These are phyloP conservation scores for Fregetta grallaria DNA, from an alignment of 2,113 vertebrate species.

Conservation along the genomic window DNA sequence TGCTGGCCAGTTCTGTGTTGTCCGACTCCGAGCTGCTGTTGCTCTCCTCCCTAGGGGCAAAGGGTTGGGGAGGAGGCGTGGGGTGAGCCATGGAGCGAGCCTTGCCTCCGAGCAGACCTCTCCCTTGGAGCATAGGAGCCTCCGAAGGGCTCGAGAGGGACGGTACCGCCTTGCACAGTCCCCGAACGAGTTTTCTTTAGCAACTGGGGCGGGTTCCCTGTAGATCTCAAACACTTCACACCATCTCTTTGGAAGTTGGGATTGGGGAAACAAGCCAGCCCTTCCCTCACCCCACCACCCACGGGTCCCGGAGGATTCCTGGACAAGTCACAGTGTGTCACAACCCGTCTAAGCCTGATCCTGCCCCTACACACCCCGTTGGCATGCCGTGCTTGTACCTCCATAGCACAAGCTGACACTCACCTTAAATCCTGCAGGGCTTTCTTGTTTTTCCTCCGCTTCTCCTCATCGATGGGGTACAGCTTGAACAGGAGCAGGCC, in stretches of 20 bases:
- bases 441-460: conserved; percentile 82
- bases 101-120: neutral
- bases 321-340: neutral
- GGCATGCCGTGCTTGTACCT: fast-evolving
- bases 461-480: conserved; percentile 90
- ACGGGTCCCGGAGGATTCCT: neutral
- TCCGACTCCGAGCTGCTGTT: conserved; percentile 77
- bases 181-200: neutral
- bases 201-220: neutral
- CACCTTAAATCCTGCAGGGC: conserved; percentile 83
- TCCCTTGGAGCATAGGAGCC: neutral
- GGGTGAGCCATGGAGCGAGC: neutral
- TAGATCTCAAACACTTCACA: neutral
- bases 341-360: neutral
- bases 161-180: fast-evolving
- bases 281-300: neutral
- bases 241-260: neutral
- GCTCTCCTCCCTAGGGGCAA: conserved; percentile 37
- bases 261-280: neutral
- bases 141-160: neutral
- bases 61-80: neutral
- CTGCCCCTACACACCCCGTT: neutral
- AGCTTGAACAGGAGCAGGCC: conserved; percentile 88
- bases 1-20: conserved; percentile 80
- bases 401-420: neutral